These are phyloP conservation scores for Agonopterix subpropinquella DNA, from an alignment of 2,888 invertebrate species.

Conservation along the genomic window DNA sequence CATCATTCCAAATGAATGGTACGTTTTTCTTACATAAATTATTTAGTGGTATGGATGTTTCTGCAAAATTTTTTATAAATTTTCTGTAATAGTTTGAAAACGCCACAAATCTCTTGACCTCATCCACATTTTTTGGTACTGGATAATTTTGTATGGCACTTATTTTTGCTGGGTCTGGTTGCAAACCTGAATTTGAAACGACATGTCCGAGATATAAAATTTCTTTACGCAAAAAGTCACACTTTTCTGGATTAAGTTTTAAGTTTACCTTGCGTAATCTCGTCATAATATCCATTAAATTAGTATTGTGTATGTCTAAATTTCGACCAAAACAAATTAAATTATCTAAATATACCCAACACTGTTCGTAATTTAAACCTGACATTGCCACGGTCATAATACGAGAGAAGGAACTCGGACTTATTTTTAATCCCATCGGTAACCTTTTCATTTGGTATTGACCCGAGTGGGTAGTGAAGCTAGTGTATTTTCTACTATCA, in stretches of 20 bases:
- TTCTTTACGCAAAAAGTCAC: conserved; percentile 11
- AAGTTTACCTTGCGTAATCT: conserved; percentile 8
- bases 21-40: neutral
- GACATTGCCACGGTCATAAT: conserved; percentile 13
- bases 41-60: conserved; percentile 1
- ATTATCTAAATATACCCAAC: conserved; percentile 4
- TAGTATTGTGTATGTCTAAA: conserved; percentile 6
- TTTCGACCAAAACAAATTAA: conserved; percentile 2
- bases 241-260: conserved; percentile 11
- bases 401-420: conserved; percentile 11
- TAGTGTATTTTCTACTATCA: conserved; percentile 11
- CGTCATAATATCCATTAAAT: conserved; percentile 8
- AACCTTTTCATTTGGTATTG: conserved; percentile 16
- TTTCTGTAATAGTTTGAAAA: conserved; percentile 12
- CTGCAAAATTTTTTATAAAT: conserved; percentile 12
- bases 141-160: conserved; percentile 8
- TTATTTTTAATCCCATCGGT: conserved; percentile 14
- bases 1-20: neutral
- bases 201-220: conserved; percentile 13
- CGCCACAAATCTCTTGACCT: conserved; percentile 9
- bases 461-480: conserved; percentile 4
- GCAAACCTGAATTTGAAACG: conserved; percentile 6
- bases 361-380: conserved; percentile 10
- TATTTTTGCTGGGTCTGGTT: conserved; percentile 10
- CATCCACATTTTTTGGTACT: conserved; percentile 7